Evolutionary conservation across 2,797 vertebrate species (phyloP).

Genomic region (Sternotherus odoratus): DNA sequence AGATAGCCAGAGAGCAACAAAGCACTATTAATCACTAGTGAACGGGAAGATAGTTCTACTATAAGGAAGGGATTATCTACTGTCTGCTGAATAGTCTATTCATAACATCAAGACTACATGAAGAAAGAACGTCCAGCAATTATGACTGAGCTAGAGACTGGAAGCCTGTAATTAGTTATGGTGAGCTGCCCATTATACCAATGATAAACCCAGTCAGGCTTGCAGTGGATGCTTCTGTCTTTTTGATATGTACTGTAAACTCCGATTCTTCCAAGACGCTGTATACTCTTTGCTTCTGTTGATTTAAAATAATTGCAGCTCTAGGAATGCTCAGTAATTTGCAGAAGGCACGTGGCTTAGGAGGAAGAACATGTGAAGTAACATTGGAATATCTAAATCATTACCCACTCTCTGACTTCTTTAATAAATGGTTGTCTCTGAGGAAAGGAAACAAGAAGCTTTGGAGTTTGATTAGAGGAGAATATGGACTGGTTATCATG

Average conservation of each 20-base stretch:
- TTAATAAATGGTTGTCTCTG: background rate
- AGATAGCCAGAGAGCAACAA: rapidly evolving
- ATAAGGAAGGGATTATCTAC: background rate
- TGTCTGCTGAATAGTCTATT: background rate
- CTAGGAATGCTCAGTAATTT: background rate
- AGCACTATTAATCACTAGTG: background rate
- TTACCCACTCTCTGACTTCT: background rate
- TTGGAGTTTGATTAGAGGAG: background rate
- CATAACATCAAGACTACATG: too few species aligned
- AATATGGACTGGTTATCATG: rapidly evolving
- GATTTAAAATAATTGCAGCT: background rate
- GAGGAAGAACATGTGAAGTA: background rate
- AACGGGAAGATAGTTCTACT: background rate
- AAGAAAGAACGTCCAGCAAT: background rate
- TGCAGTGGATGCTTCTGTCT: background rate
- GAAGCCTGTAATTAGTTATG: background rate
- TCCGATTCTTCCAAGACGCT: background rate
- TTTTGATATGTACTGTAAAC: background rate
- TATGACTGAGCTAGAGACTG: background rate
- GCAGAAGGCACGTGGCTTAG: background rate
- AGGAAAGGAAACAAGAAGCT: background rate
- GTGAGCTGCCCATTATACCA: background rate
- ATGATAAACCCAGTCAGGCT: background rate
- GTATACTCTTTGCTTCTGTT: background rate
- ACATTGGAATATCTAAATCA: background rate